These are phyloP conservation scores for Gnatocerus cornutus DNA, from an alignment of 2,888 invertebrate genomes.

Conservation along the genomic window DNA sequence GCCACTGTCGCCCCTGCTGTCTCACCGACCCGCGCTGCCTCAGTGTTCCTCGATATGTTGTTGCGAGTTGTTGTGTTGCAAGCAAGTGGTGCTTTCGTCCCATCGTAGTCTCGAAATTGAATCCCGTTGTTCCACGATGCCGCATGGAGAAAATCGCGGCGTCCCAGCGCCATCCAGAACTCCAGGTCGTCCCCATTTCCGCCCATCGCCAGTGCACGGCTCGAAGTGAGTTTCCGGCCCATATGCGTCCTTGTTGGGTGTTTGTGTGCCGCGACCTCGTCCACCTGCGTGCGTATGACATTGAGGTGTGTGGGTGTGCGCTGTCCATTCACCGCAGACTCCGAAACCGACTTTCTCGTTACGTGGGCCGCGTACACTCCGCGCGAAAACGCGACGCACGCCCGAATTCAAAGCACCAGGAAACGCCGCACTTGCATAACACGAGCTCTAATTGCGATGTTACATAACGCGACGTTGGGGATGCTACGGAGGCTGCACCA, in stretches of 20 bases:
- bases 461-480: neutral
- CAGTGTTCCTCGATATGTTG: conserved; percentile 57
- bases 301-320: conserved; percentile 66
- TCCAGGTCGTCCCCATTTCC: conserved; percentile 4
- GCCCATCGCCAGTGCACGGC: conserved; percentile 13
- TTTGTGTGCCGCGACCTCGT: conserved; percentile 59
- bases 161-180: conserved; percentile 13
- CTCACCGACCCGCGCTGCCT: conserved; percentile 61
- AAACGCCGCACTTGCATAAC: conserved; percentile 9
- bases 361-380: conserved; percentile 51
- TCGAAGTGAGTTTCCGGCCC: conserved; percentile 58
- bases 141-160: conserved; percentile 20
- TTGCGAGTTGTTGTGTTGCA: conserved; percentile 44
- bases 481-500: conserved; percentile 30
- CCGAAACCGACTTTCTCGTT: conserved; percentile 54
- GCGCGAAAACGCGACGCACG: conserved; percentile 43
- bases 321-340: conserved; percentile 36
- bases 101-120: conserved; percentile 6
- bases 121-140: conserved; percentile 12
- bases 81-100: neutral
- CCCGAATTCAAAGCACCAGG: conserved; percentile 4
- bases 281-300: conserved; percentile 67
- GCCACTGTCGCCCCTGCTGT: conserved; percentile 63
- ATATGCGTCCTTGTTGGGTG: conserved; percentile 55
- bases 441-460: neutral